Conservation (phyloP, 2,888 invertebrate genomes). For the Sarcophaga subvicina region DNA sequence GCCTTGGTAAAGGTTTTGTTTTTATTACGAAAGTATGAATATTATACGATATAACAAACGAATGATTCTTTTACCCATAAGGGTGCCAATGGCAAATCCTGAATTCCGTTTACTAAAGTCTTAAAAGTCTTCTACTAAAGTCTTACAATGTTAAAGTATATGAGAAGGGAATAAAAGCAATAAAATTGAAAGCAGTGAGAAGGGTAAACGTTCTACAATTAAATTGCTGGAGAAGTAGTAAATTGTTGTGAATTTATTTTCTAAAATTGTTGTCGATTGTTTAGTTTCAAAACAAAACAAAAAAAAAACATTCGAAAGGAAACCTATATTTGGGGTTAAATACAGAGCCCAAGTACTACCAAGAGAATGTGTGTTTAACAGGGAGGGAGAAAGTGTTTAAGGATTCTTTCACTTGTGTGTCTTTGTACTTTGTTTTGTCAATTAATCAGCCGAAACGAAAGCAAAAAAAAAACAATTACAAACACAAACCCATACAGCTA, state of each 20-base stretch:
- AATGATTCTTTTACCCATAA: conserved; percentile 1
- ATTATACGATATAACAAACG: not conserved
- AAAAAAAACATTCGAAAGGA: not conserved
- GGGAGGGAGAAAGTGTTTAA: not conserved
- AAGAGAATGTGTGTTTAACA: conserved; percentile 20
- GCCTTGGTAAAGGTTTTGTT: conserved; percentile 8
- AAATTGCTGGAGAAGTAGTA: conserved; percentile 47
- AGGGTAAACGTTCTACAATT: conserved; percentile 40
- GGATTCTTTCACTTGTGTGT: conserved; percentile 10
- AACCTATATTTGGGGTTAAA: conserved; percentile 49
- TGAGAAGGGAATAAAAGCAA: not conserved
- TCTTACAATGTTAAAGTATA: not conserved
- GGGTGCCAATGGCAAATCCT: conserved; percentile 6
- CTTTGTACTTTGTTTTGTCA: conserved; percentile 49
- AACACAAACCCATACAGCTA: no score
- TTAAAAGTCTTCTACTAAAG: not conserved
- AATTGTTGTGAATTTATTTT: conserved; percentile 64
- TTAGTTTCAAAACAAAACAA: conserved; percentile 39
- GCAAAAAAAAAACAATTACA: conserved; percentile 4
- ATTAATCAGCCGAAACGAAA: conserved; percentile 57
- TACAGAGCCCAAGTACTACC: not conserved
- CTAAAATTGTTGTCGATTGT: conserved; percentile 61
- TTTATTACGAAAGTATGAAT: conserved; percentile 1
- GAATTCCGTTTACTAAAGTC: conserved; percentile 9
- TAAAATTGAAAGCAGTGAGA: not conserved